phyloP scores from a whole-genome alignment of 2,797 vertebrate species.

The Yasuhikotakia modesta region DNA sequence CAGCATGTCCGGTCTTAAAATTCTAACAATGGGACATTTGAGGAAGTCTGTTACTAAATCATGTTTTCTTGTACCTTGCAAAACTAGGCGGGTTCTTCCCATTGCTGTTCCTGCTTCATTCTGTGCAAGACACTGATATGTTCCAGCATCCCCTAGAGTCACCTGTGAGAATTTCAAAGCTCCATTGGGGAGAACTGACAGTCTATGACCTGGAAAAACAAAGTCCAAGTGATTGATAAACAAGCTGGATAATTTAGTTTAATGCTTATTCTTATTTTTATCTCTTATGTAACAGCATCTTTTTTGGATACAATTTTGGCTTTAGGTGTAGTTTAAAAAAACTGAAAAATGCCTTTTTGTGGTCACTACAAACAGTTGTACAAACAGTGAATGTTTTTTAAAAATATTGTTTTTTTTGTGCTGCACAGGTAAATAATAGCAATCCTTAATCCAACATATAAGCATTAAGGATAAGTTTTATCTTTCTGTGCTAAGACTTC shows the following conservation, averaged over 20 bases:
- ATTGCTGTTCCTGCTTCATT: slow-evolving; percentile 81
- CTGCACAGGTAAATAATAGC: too few species aligned
- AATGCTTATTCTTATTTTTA: background rate
- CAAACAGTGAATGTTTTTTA: too few species aligned
- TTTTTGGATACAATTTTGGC: background rate
- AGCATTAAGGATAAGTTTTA: too few species aligned
- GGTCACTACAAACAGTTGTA: too few species aligned
- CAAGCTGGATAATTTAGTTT: background rate
- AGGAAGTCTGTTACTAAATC: too few species aligned
- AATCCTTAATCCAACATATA: too few species aligned
- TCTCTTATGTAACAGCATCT: background rate
- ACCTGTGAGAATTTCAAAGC: slow-evolving; percentile 82
- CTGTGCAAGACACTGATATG: slow-evolving; percentile 86
- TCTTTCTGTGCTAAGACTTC: too few species aligned
- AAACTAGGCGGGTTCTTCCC: slow-evolving; percentile 80
- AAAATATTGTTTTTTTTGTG: too few species aligned
- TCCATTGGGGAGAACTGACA: slow-evolving; percentile 78
- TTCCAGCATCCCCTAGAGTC: slow-evolving; percentile 79
- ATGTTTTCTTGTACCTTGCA: slow-evolving; percentile 78
- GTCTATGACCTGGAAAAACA: slow-evolving; percentile 71
- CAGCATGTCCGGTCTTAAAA: too few species aligned
- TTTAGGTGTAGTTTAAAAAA: too few species aligned
- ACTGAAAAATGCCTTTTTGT: too few species aligned
- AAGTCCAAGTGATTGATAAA: background rate
- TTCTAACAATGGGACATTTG: too few species aligned